A percentile compares a stretch with the other conserved stretches of the same genome.
phyloP scores from a whole-genome alignment of 2,797 vertebrate species.

The Sebastes umbrosus region DNA sequence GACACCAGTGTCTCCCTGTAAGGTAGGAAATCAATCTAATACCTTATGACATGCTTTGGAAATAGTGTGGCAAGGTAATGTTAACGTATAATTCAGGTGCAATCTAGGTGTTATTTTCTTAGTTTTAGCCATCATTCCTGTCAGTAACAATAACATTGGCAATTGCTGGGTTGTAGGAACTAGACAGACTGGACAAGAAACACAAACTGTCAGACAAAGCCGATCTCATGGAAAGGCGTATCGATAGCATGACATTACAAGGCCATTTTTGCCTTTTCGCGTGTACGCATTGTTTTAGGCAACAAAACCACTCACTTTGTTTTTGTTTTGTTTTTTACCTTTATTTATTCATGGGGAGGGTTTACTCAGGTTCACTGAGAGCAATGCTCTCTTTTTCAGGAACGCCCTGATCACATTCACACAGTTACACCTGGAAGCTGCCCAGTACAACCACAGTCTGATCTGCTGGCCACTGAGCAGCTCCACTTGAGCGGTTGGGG shows the following conservation, averaged over 20 bases:
- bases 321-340: no score
- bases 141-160: neutral
- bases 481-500: no score
- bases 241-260: neutral
- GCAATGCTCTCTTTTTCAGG: no score
- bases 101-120: neutral
- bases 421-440: no score
- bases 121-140: neutral
- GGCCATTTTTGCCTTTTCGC: neutral
- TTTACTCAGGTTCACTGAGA: no score
- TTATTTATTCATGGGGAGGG: no score
- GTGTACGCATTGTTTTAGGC: no score
- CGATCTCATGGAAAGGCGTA: neutral
- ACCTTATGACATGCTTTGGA: neutral
- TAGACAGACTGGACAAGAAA: neutral
- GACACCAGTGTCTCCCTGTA: neutral
- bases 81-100: neutral
- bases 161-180: neutral
- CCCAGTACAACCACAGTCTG: no score
- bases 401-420: no score
- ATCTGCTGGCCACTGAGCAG: no score
- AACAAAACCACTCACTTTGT: no score
- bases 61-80: neutral
- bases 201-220: neutral
- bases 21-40: neutral